Conservation (phyloP, 2,888 invertebrate species). For the Spisula subtruncata region DNA sequence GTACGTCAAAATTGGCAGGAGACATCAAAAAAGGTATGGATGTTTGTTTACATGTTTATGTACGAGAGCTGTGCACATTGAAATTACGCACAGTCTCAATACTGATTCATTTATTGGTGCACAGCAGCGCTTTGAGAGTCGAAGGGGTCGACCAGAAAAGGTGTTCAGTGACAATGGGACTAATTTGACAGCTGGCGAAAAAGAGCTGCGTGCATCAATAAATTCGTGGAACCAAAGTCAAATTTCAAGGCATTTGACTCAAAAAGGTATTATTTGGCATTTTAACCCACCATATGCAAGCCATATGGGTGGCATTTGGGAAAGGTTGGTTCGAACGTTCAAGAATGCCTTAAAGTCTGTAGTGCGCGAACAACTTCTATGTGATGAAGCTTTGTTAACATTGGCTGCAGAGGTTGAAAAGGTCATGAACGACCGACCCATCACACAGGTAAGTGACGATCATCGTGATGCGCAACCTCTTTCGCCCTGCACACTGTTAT, state of each 20-base stretch:
- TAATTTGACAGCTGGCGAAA: slow-evolving; percentile 59
- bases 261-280: slow-evolving; percentile 47
- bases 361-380: slow-evolving; percentile 31
- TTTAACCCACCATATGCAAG: slow-evolving; percentile 58
- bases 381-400: slow-evolving; percentile 22
- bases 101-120: slow-evolving; percentile 60
- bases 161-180: slow-evolving; percentile 60
- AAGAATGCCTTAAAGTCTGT: not conserved
- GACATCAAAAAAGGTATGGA: slow-evolving; percentile 45
- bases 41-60: slow-evolving; percentile 67
- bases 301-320: slow-evolving; percentile 51
- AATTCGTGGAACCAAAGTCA: slow-evolving; percentile 43
- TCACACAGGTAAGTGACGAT: slow-evolving; percentile 39
- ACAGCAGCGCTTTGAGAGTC: slow-evolving; percentile 54
- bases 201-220: slow-evolving; percentile 47
- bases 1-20: slow-evolving; percentile 52
- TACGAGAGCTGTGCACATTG: slow-evolving; percentile 55
- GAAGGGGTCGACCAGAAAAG: slow-evolving; percentile 48
- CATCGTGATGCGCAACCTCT: slow-evolving; percentile 44
- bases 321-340: slow-evolving; percentile 51
- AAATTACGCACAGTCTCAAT: slow-evolving; percentile 49
- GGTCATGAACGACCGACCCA: slow-evolving; percentile 36
- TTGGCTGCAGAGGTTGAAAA: slow-evolving; percentile 25
- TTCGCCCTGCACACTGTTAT: slow-evolving; percentile 43
- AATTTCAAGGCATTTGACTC: slow-evolving; percentile 36